These are phyloP conservation scores for Glyphotaelius pellucidus DNA, from an alignment of 2,888 invertebrate species.

Conservation along the genomic window DNA sequence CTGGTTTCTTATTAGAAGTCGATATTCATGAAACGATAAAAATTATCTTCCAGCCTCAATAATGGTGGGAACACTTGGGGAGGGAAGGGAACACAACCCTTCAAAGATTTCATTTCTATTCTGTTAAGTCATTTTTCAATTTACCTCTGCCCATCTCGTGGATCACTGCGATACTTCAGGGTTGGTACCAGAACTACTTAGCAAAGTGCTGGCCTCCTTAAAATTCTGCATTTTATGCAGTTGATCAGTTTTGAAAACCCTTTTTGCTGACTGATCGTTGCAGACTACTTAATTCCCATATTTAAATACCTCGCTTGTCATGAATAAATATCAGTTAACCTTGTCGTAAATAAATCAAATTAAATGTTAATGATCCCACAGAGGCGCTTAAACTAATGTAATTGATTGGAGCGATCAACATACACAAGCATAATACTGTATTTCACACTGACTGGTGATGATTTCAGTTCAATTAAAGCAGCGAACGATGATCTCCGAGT, in stretches of 20 bases:
- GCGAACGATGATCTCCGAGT: conserved; percentile 2
- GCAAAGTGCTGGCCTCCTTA: background rate
- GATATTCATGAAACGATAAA: too few relatives aligned
- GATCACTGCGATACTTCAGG: too few relatives aligned
- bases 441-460: background rate
- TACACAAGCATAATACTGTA: background rate
- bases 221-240: background rate
- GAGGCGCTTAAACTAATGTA: background rate
- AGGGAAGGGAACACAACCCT: too few relatives aligned
- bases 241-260: background rate
- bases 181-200: background rate
- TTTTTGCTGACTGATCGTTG: background rate
- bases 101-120: too few relatives aligned
- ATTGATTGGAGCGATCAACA: background rate
- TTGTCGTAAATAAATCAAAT: background rate
- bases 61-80: too few relatives aligned
- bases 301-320: background rate
- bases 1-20: too few relatives aligned
- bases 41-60: too few relatives aligned
- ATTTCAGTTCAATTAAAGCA: conserved; percentile 25
- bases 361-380: background rate
- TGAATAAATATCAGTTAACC: background rate
- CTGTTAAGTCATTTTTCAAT: too few relatives aligned
- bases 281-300: background rate
- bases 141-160: too few relatives aligned